Evolutionary conservation across 2,113 vertebrate genomes (phyloP).

Genomic region (Cervus canadensis): DNA sequence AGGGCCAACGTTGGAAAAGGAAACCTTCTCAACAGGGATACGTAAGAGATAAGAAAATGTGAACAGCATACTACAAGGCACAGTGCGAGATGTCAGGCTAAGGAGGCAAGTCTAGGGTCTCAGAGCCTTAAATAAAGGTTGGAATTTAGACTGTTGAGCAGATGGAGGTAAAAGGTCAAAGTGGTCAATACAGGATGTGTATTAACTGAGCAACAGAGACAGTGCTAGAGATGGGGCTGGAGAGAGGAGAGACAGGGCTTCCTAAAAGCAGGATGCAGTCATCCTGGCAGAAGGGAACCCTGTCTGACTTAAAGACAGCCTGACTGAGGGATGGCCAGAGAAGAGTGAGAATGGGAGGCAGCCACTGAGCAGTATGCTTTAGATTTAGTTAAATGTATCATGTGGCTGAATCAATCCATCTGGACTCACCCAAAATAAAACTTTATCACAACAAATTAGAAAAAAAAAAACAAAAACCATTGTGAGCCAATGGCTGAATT

Average conservation of each 20-base stretch:
- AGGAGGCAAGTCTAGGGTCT: not conserved
- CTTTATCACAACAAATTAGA: not conserved
- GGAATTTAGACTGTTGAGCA: not conserved
- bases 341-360: not conserved
- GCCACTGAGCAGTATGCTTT: not conserved
- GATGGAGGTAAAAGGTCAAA: not conserved
- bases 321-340: not conserved
- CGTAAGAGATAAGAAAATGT: not conserved
- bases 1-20: not conserved
- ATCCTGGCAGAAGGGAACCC: not conserved
- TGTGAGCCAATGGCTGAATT: not conserved
- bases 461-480: not conserved
- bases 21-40: not conserved
- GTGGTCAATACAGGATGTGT: not conserved
- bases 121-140: not conserved
- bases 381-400: not conserved
- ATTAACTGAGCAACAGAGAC: not conserved
- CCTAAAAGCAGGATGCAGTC: not conserved
- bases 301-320: not conserved
- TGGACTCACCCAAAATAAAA: not conserved
- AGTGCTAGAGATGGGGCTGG: not conserved
- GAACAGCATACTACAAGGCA: not conserved
- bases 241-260: not conserved
- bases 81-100: not conserved
- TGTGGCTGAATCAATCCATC: not conserved